These are phyloP conservation scores for Microcebus lehilahytsara DNA, from an alignment of 2,113 vertebrate species.

Conservation along the genomic window DNA sequence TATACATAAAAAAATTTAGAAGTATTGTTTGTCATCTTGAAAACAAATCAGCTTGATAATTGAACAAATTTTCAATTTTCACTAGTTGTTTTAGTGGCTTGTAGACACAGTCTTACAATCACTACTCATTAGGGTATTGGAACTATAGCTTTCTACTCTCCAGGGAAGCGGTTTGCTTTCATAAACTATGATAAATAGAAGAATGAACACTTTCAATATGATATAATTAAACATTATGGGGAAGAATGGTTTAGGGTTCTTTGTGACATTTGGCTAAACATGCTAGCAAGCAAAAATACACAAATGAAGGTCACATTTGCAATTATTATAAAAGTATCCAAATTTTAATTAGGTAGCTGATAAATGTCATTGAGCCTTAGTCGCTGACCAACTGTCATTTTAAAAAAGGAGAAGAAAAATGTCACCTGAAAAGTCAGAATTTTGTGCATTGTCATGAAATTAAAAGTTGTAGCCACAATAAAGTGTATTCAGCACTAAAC, in stretches of 20 bases:
- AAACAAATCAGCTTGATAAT: slow-evolving; percentile 50
- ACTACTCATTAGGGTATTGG: slow-evolving; percentile 13
- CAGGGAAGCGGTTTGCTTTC: slow-evolving; percentile 1
- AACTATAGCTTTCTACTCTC: neutral
- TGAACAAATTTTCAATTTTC: slow-evolving; percentile 55
- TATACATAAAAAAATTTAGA: neutral
- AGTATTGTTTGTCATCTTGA: slow-evolving; percentile 13
- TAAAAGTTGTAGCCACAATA: slow-evolving; percentile 46
- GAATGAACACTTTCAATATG: slow-evolving; percentile 63
- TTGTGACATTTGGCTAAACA: slow-evolving; percentile 87
- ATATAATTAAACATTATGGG: slow-evolving; percentile 80
- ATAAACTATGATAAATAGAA: slow-evolving; percentile 43
- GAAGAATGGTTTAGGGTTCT: slow-evolving; percentile 77
- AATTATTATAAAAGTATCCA: slow-evolving; percentile 86
- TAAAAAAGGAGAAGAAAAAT: slow-evolving; percentile 72
- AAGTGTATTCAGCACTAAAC: neutral
- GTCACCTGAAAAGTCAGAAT: slow-evolving; percentile 41
- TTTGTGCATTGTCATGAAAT: slow-evolving; percentile 54
- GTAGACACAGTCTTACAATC: slow-evolving; percentile 16
- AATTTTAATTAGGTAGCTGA: slow-evolving; percentile 86
- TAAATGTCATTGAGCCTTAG: slow-evolving; percentile 86
- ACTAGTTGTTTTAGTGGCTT: slow-evolving; percentile 17
- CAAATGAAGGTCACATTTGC: slow-evolving; percentile 90
- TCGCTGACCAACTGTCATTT: slow-evolving; percentile 80
- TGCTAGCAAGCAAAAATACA: slow-evolving; percentile 80